Evolutionary conservation across 2,888 invertebrate genomes (phyloP), one percentile per base, ranked within the genome.

Genomic region (Helobdella robusta): DNA sequence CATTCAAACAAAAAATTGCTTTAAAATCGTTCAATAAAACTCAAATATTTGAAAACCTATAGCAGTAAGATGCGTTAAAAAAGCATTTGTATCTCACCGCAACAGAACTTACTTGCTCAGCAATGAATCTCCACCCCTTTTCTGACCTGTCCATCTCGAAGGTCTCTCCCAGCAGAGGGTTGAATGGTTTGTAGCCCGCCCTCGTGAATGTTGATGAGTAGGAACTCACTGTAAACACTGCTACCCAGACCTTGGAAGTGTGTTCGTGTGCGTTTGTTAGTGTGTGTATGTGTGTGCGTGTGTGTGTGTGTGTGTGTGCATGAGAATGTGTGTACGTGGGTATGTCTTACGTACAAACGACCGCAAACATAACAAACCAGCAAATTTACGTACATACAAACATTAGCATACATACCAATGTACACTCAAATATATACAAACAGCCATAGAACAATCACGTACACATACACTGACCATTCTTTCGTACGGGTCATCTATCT

Each of bases 101-200:
- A 56, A 25, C 56, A 35, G n/a, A 2, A 60, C 70, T 61, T 59
- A 86, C 87, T 84, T 89, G 89, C 76, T 89, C 89, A 0, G 87
- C 85, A 4, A 89, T 75, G 76, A 88, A 89, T 67, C 85, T 80
- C 82, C 89, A 89, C 0, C 87, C 87, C 73, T 85, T 84, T 74
- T 89, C 89, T 71, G 86, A 86, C 1, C 89, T 75, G 40, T 86
- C 83, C 74, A 87, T 87, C 80, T 89, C 89, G 78, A 86, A 89
- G 0, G 89, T 89, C 82, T 89, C 89, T 0, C 86, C 88, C 35
- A 89, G 82, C 65, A 89, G 80, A 20, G 89, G 89, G 82, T 89
- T 89, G 81, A 89, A 89, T 0, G 89, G 89, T 76, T 89, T 89
- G 75, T 86, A 86, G 58, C 88, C 88, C 44, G 89, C 88, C 60